Conservation (phyloP, 2,113 vertebrate species). For the Cyanistes caeruleus region DNA sequence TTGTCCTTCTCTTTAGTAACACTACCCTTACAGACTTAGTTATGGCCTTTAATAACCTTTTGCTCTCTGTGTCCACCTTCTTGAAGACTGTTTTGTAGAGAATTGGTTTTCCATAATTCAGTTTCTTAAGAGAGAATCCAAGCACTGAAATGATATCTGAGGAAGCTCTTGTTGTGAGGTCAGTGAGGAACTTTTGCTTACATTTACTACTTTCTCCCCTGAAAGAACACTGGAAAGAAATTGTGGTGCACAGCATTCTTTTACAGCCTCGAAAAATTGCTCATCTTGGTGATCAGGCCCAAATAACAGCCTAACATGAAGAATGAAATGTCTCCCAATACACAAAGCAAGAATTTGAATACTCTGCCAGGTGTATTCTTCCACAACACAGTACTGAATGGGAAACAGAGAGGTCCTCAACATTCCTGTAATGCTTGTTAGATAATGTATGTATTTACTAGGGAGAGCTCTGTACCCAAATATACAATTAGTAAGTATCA, state of each 20-base stretch:
- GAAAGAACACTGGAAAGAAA: not conserved
- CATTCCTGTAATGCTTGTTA: not conserved
- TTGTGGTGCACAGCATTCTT: not conserved
- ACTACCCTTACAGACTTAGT: not conserved
- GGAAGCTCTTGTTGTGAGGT: not conserved
- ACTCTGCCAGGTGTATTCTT: not conserved
- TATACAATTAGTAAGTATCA: not conserved
- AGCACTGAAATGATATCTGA: not conserved
- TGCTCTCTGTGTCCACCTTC: not conserved
- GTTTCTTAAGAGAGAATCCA: not conserved
- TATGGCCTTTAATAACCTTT: not conserved
- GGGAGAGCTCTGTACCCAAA: not conserved
- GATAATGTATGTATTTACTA: not conserved
- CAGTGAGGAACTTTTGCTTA: not conserved
- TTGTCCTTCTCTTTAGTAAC: not conserved
- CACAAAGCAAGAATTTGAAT: not conserved
- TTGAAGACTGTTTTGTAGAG: not conserved
- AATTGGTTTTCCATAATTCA: not conserved
- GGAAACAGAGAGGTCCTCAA: not conserved
- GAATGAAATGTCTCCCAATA: not conserved
- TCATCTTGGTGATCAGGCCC: not conserved
- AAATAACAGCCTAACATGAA: not conserved
- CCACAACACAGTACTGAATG: not conserved
- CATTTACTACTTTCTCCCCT: not conserved
- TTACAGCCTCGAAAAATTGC: not conserved